Percentiles rank a stretch among this genome's conserved stretches.
Evolutionary conservation across 2,113 vertebrate species (phyloP).

Genomic region (Lepidothrix coronata): DNA sequence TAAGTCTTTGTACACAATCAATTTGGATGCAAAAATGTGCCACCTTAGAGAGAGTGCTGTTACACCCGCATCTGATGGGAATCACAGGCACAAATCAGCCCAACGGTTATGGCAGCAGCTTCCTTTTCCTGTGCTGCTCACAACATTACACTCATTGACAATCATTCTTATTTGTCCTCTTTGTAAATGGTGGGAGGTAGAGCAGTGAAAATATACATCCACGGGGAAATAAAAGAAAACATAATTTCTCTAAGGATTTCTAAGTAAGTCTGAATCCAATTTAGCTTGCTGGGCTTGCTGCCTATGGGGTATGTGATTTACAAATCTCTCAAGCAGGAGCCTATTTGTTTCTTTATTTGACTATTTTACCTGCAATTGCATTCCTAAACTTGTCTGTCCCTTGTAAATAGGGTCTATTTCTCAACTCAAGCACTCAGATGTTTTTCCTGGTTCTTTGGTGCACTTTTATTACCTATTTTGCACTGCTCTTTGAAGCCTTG

Average conservation of each 20-base stretch:
- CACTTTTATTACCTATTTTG: not conserved
- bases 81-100: not conserved
- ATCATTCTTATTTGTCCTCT: not conserved
- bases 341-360: slow-evolving; percentile 15
- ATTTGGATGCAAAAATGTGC: not conserved
- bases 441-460: not conserved
- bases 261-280: slow-evolving; percentile 11
- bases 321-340: not conserved
- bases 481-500: not conserved
- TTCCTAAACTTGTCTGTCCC: not conserved
- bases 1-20: not conserved
- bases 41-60: not conserved
- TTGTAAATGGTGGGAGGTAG: not conserved
- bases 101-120: not conserved
- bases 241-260: slow-evolving; percentile 23
- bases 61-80: fast-evolving
- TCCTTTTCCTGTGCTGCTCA: not conserved
- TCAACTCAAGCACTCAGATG: not conserved
- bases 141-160: not conserved
- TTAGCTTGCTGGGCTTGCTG: not conserved
- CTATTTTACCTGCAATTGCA: not conserved
- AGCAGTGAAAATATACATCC: slow-evolving; percentile 5
- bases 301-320: not conserved
- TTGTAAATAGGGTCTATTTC: not conserved
- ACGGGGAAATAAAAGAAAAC: slow-evolving; percentile 35